Base-by-base conservation (phyloP, 2,888 invertebrate species). In the Plebejus anna region DNA sequence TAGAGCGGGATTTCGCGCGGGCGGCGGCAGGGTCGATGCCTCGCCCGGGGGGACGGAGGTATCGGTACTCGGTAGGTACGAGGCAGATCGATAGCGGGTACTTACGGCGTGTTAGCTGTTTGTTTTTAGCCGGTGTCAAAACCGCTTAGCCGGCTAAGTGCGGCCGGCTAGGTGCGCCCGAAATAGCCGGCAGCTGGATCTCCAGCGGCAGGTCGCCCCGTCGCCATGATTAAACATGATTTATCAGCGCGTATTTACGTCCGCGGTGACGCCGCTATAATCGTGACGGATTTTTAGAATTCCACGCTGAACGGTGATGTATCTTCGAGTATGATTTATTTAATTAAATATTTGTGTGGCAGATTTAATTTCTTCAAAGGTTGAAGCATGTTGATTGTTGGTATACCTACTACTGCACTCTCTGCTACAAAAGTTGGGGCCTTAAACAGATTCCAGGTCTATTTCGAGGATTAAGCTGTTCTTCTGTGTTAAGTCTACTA, bases 11-110 rank as follows among this genome's bases (percentile, higher is more conserved):
- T 82, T 84, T 84, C 76, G 83, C 80, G 76, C 77, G 84, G 77
- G 79, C 78, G 78, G 71, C 75, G 77, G 80, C 80, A 83, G 87
- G 90, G 90, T 89, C 89, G 90, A 84, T 82, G 82, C 80, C 82
- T 81, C 79, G 82, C 81, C 80, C 76, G 79, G 79, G 81, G 82
- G 83, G 81, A 80, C 81, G 84, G 83, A 87, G 88, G 89, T 90
- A 90, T 90, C 88, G 83, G 89, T 91, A 90, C 90, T 90, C 88
- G 83, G 89, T 91, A 90, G 90, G 90, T 90, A 90, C 86, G 85
- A 86, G 81, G 77, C 82, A 84, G 89, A 91, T 92, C 92, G 89
- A 93, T 93, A 91, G 81, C 81, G 82, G 84, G 84, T 86, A 88
- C 88, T 87, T 90, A 90, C 82, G 82, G 81, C 79, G 79, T 83